Percentiles rank a stretch among this genome's conserved stretches.
phyloP scores from a whole-genome alignment of 2,797 vertebrate species.

The Schizothorax lantsangensis region DNA sequence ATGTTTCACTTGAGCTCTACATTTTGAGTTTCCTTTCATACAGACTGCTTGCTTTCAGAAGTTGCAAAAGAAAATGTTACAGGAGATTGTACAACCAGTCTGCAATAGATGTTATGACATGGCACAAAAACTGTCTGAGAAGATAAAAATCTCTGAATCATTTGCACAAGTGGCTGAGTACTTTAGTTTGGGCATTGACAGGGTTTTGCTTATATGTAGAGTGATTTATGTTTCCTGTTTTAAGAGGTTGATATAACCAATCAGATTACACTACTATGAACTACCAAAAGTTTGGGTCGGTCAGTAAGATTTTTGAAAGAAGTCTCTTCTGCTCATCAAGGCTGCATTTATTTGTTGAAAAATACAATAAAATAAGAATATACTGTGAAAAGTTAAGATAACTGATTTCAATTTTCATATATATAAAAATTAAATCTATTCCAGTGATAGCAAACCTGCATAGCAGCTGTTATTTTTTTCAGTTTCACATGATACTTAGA shows the following conservation, averaged over 20 bases:
- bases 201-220: background rate
- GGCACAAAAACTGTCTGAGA: background rate
- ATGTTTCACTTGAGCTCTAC: conserved; percentile 13
- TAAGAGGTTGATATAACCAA: background rate
- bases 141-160: conserved; percentile 1
- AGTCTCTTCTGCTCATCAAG: background rate
- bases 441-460: background rate
- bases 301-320: background rate
- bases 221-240: background rate
- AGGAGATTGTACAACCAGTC: conserved; percentile 13
- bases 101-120: conserved; percentile 4
- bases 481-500: background rate
- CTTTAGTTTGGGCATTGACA: background rate
- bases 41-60: conserved; percentile 13
- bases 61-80: background rate
- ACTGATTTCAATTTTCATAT: background rate
- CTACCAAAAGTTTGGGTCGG: background rate
- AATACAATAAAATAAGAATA: background rate
- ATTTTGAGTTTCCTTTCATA: conserved; percentile 13
- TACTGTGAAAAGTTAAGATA: background rate
- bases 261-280: background rate
- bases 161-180: background rate
- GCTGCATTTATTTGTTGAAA: background rate
- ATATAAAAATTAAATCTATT: background rate
- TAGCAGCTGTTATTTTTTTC: background rate